phyloP scores from a whole-genome alignment of 2,888 invertebrate genomes.

The Frankliniella fusca region DNA sequence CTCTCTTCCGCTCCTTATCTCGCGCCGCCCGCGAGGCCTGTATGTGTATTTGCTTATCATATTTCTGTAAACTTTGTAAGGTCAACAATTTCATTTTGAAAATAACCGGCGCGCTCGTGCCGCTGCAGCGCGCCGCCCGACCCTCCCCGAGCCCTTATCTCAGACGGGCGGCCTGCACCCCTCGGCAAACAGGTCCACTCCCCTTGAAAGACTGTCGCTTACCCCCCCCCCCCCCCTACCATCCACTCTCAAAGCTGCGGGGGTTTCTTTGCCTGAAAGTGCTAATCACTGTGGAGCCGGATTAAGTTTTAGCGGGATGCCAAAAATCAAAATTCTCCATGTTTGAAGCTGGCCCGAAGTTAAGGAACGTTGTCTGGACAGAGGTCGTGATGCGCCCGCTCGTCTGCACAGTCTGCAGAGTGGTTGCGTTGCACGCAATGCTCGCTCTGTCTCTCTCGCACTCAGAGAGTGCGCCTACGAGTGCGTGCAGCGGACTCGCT shows the following conservation, averaged over 20 bases:
- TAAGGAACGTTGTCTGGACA: too few species aligned
- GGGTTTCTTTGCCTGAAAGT: not conserved
- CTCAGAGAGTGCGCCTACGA: too few species aligned
- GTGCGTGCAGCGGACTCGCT: too few species aligned
- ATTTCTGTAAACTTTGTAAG: conserved; percentile 25
- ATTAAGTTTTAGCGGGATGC: too few species aligned
- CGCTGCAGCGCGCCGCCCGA: not conserved
- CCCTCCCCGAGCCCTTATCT: too few species aligned
- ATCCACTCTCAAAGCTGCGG: not conserved
- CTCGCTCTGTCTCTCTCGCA: too few species aligned
- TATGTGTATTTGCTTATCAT: conserved; percentile 23
- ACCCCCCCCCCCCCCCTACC: not conserved
- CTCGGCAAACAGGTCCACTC: not conserved
- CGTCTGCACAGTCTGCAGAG: too few species aligned
- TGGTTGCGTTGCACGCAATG: too few species aligned
- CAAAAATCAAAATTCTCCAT: too few species aligned
- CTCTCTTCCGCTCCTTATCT: not conserved
- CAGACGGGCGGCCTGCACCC: not conserved
- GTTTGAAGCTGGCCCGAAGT: too few species aligned
- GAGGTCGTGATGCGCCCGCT: too few species aligned
- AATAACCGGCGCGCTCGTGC: not conserved
- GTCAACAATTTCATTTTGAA: conserved; percentile 24
- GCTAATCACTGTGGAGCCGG: too few species aligned
- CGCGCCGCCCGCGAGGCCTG: not conserved
- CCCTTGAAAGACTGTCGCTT: not conserved